Evolutionary conservation across 2,113 vertebrate genomes (phyloP), one percentile per base, ranked within the genome.

Genomic region (Callocephalon fimbriatum): DNA sequence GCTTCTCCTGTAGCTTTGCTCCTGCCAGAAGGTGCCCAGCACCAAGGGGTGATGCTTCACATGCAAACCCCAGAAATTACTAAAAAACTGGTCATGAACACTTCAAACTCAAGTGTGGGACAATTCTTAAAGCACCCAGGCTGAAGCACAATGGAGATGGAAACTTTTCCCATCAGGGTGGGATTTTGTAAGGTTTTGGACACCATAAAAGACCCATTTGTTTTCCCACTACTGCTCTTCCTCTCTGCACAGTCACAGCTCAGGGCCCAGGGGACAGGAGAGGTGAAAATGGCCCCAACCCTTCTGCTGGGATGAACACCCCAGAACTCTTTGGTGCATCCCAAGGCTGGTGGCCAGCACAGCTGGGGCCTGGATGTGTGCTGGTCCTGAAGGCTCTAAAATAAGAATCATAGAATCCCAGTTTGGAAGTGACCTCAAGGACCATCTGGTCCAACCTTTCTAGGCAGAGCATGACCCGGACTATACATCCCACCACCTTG

Each of bases 21-120:
- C 45, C 68, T 45, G 45, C 23, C 9, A 2, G 44, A 61, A 71
- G 51, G 6, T 3, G 6, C 16, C 23, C 42, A 19, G 50, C 8
- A 1, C 16, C 0, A 0, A 73, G 7, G 10, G 21, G 26, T 20
- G 78, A 61, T 76, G 58, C 44, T 73, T 61, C 53, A n/a, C 21
- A 23, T 0, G 1, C 14, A 86, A 79, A 38, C 14, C 12, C 6
- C 53, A 83, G n/a, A 65, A 56, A 65, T 27, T 40, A 67, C 7
- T 59, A 12, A 22, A 76, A 95, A 89, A 25, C 40, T 25, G 9
- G 20, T 48, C 7, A 18, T 20, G 42, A 86, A 70, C 4, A 19
- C 37, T 76, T 61, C 26, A 45, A 2, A 56, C 12, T 76, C 37
- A 48, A 53, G 23, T 9, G 16, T 40, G 59, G 27, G 31, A 48